phyloP scores from a whole-genome alignment of 2,113 vertebrate genomes.

The Dinomys branickii region DNA sequence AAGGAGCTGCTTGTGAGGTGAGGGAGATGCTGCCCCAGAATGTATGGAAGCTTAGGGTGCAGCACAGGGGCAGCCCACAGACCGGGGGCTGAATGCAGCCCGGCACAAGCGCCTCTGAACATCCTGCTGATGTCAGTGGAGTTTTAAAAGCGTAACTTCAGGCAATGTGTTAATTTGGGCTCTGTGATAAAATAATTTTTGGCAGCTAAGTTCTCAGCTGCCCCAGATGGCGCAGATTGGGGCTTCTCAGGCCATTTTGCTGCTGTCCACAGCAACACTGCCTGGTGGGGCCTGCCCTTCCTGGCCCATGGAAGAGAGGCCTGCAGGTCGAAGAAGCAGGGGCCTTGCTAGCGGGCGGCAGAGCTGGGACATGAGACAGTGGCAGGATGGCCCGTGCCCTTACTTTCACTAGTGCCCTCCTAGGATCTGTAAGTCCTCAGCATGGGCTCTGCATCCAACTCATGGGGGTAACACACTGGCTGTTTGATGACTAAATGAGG shows the following conservation, averaged over 20 bases:
- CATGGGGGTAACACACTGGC: not conserved
- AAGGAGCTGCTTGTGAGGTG: not conserved
- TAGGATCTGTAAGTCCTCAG: not conserved
- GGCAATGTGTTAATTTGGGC: not conserved
- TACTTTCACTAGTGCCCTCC: not conserved
- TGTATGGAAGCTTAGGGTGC: rapidly evolving
- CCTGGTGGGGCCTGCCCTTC: not conserved
- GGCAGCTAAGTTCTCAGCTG: rapidly evolving
- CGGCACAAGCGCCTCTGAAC: not conserved
- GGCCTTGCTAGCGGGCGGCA: not conserved
- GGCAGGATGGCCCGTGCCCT: not conserved
- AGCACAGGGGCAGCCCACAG: not conserved
- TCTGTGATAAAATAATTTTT: not conserved
- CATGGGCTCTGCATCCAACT: rapidly evolving
- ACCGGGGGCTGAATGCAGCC: not conserved
- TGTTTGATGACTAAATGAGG: not conserved
- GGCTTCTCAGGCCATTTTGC: not conserved
- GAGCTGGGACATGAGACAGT: not conserved
- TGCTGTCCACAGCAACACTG: not conserved
- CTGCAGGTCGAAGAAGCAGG: not conserved
- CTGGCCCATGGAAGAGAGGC: too few species aligned
- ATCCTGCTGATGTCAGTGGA: not conserved
- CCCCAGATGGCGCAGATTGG: not conserved
- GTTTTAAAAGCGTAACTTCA: not conserved
- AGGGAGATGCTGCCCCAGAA: not conserved